These are phyloP conservation scores for Xanthorhoe designata DNA, from an alignment of 2,888 invertebrate species.

Conservation along the genomic window DNA sequence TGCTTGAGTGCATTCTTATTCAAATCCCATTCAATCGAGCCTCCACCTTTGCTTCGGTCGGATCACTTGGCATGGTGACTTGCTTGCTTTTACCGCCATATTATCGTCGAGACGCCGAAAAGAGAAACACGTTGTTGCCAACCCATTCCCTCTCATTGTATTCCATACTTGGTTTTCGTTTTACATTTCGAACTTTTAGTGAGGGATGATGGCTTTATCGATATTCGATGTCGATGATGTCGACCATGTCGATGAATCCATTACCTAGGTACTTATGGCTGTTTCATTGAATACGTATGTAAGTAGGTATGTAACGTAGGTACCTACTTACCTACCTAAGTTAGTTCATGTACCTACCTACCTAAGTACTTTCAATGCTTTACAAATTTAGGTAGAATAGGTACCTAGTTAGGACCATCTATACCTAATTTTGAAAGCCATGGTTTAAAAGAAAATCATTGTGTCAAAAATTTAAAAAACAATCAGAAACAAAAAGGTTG, in stretches of 20 bases:
- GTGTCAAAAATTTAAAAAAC: too few species aligned
- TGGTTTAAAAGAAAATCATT: too few species aligned
- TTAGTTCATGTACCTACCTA: too few species aligned
- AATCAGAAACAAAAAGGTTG: too few species aligned
- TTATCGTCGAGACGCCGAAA: slow-evolving; percentile 64
- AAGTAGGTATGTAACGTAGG: too few species aligned
- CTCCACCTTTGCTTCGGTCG: slow-evolving; percentile 36
- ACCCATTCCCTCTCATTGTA: slow-evolving; percentile 76
- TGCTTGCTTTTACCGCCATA: slow-evolving; percentile 64
- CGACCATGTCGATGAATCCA: background rate
- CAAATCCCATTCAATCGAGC: slow-evolving; percentile 40
- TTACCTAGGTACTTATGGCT: background rate
- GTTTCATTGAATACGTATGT: too few species aligned
- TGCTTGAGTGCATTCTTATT: slow-evolving; percentile 37
- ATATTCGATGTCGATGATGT: slow-evolving; percentile 46
- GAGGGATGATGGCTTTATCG: slow-evolving; percentile 51
- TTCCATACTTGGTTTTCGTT: slow-evolving; percentile 83
- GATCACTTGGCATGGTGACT: slow-evolving; percentile 45
- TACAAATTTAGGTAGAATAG: too few species aligned
- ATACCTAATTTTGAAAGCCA: too few species aligned
- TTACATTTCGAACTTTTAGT: slow-evolving; percentile 73
- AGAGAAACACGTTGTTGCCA: slow-evolving; percentile 50
- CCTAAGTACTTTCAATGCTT: too few species aligned
- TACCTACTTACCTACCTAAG: too few species aligned
- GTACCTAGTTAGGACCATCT: too few species aligned